Percentiles rank a stretch among this genome's conserved stretches.
Conservation (phyloP, 2,797 vertebrate species). For the Aselliscus stoliczkanus region DNA sequence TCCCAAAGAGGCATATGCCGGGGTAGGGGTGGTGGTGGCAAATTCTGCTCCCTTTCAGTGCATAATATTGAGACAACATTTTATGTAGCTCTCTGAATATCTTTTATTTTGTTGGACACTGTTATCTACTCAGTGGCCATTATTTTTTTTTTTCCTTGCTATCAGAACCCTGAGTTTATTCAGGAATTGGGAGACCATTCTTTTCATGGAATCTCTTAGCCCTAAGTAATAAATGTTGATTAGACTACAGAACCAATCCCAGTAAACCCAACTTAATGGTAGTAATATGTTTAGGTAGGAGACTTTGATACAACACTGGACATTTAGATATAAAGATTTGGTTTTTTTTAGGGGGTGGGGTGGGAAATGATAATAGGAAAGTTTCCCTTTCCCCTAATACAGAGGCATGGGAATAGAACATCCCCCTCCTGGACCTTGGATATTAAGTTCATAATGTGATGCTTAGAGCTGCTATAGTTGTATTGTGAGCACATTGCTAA, state of each 20-base stretch:
- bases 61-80: not conserved
- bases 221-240: not conserved
- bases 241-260: not conserved
- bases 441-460: not conserved
- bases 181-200: not conserved
- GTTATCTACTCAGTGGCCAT: not conserved
- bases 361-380: not conserved
- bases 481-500: not conserved
- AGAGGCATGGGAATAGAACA: not conserved
- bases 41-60: not conserved
- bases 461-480: accelerated
- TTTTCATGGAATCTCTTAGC: not conserved
- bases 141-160: not conserved
- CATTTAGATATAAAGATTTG: not conserved
- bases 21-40: not conserved
- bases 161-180: not conserved
- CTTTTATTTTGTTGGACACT: not conserved
- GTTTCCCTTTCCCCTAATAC: not conserved
- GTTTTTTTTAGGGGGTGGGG: accelerated
- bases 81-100: not conserved
- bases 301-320: not conserved
- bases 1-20: not conserved
- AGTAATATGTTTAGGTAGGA: not conserved
- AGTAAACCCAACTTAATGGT: not conserved
- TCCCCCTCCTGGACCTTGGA: not conserved